Evolutionary conservation across 2,888 invertebrate genomes (phyloP), one percentile per base, ranked within the genome.

Genomic region (Pandemis heparana): DNA sequence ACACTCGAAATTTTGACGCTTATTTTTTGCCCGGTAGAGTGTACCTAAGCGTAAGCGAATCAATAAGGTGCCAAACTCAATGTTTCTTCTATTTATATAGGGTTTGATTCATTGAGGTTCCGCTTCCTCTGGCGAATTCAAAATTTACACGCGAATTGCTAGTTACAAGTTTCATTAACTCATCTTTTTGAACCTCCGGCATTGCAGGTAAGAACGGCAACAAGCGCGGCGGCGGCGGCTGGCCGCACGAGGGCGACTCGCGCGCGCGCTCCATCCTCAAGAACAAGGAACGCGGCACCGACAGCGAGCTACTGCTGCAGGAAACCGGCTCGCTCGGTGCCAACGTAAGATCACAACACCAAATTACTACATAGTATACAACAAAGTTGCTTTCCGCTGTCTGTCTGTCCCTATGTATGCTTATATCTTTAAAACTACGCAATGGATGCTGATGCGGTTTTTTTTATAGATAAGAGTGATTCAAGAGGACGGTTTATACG

Each of bases 231-330:
- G 80, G 83, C 71, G 86, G 90, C 77, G 92, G 92, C 75, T 92
- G 93, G 92, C 87, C 91, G 76, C 80, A 85, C 73, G 94, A 94
- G 78, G 83, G 91, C 75, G 95, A 95, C 81, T 89, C 92, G 46
- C 89, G 94, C 53, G 89, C 94, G 46, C 92, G 95, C 51, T 94
- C 94, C 75, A 95, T 95, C 76, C 92, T 95, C 78, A 95, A 95
- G 86, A 95, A 95, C 83, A 94, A 95, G 84, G 95, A 95, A 86
- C 89, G 93, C 74, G 95, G 95, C 76, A 95, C 95, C n/a, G 95
- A 95, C 86, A 95, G 95, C 83, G 95, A 95, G 83, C 86, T 93
- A 79, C 89, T 95, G 77, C 87, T 95, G 69, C 95, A 94, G 80
- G 94, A 95, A 77, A 90, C 92, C 63, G 88, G 91, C 77, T 95